Evolutionary conservation across 1,140 invertebrate genomes (phyloP), one percentile per base, ranked within the genome.

Genomic region (Drosophila azteca): DNA sequence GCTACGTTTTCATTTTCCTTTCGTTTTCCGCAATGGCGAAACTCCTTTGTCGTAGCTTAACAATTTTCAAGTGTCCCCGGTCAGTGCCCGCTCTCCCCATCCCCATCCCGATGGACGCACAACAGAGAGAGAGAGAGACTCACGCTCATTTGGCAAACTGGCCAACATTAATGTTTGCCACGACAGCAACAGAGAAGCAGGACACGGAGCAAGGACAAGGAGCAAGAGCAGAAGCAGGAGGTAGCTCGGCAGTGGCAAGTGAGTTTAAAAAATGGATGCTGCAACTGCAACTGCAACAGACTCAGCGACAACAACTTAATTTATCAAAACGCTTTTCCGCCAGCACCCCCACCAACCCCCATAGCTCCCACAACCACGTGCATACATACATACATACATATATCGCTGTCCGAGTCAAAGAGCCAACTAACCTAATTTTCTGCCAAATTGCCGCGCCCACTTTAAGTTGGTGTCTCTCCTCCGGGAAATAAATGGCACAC

Each of bases 251-350:
- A 9, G 31, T 31, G n/a, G 6, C 24, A 29, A 46, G 41, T 15
- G 9, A 35, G 31, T 35, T 9, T 11, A 24, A 9, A 49, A 26
- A 26, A 9, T 31, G 31, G 31, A 2, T 31, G 31, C 31, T 13
- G 31, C 31, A 31, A 13, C 11, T 39, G 55, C 44, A 53, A 57
- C 53, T 39, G 41, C 31, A 77, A 46, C 49, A 22, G 68, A 49
- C 60, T 58, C 59, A 76, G 55, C 73, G 79, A 78, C 77, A 68
- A 77, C 77, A 87, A 75, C 83, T 79, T 88, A 60, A 85, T 88
- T 82, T 82, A 87, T 85, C 82, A 85, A 85, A 81, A 82, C 65
- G 69, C 81, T 81, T 52, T 22, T 11, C 43, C 46, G 35, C 39
- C 71, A 29, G n/a, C n/a, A n/a, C n/a, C 35, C 43, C 60, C 41